phyloP scores from a whole-genome alignment of 1,140 invertebrate genomes.

The Drosophila orosa region DNA sequence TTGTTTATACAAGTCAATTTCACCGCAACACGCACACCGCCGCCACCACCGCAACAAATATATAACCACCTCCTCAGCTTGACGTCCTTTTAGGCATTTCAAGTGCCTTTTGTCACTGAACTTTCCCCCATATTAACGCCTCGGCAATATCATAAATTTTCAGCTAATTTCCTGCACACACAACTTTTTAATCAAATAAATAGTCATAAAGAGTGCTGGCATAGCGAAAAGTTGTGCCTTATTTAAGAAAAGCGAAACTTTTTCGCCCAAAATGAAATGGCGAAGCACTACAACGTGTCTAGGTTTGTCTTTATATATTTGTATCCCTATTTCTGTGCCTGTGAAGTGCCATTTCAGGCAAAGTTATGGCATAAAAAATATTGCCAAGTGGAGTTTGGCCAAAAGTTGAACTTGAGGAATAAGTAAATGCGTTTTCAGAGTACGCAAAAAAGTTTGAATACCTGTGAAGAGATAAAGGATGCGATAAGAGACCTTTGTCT shows the following conservation, averaged over 20 bases:
- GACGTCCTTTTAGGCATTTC: conserved; percentile 29
- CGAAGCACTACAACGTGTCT: conserved; percentile 18
- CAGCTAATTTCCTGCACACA: conserved; percentile 65
- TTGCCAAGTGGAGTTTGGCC: conserved; percentile 26
- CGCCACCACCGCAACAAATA: conserved; percentile 5
- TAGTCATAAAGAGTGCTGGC: conserved; percentile 36
- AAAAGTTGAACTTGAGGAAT: conserved; percentile 17
- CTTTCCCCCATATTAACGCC: conserved; percentile 11
- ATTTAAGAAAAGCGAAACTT: conserved; percentile 26
- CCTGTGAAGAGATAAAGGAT: conserved; percentile 23
- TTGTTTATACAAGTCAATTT: conserved; percentile 69
- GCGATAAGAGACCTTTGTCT: background rate
- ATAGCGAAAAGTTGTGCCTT: conserved; percentile 36
- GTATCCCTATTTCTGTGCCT: background rate
- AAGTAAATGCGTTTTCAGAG: conserved; percentile 23
- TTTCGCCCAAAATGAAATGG: conserved; percentile 22
- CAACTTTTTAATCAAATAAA: conserved; percentile 71
- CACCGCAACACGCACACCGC: conserved; percentile 55
- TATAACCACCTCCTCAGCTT: conserved; percentile 20
- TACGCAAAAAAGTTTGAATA: conserved; percentile 34
- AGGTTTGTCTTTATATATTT: background rate
- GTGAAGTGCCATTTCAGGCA: conserved; percentile 22
- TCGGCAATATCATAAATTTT: conserved; percentile 58
- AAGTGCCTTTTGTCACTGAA: conserved; percentile 39
- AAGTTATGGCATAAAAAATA: conserved; percentile 29